phyloP scores from a whole-genome alignment of 2,113 vertebrate species.

The Enhydra lutris region DNA sequence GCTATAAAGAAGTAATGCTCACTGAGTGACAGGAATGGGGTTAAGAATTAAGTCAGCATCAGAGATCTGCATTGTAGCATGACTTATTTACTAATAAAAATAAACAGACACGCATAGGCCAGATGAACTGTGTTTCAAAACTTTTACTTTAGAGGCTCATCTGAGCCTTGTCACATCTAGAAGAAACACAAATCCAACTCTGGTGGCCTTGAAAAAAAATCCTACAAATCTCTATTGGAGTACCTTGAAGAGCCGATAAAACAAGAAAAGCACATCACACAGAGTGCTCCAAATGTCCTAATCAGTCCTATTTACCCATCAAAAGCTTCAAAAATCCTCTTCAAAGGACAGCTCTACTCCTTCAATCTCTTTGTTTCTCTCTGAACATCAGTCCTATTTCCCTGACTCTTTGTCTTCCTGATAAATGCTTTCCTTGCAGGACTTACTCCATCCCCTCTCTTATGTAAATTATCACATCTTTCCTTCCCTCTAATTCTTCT shows the following conservation, averaged over 20 bases:
- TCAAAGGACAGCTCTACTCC: background rate
- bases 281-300: background rate
- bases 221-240: background rate
- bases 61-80: background rate
- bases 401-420: background rate
- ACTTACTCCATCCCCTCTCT: background rate
- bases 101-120: background rate
- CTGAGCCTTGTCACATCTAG: background rate
- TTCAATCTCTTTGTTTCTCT: background rate
- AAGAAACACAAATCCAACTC: background rate
- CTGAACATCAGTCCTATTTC: background rate
- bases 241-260: background rate
- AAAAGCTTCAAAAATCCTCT: background rate
- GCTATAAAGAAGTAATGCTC: background rate
- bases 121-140: background rate
- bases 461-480: background rate
- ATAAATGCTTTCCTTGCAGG: background rate
- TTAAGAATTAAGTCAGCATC: background rate
- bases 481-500: background rate
- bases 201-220: background rate
- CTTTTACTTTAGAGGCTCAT: background rate
- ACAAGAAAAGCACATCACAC: background rate
- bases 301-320: background rate
- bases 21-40: background rate
- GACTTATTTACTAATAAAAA: background rate